Conservation (phyloP, 2,797 vertebrate genomes). For the Eulemur albifrons region DNA sequence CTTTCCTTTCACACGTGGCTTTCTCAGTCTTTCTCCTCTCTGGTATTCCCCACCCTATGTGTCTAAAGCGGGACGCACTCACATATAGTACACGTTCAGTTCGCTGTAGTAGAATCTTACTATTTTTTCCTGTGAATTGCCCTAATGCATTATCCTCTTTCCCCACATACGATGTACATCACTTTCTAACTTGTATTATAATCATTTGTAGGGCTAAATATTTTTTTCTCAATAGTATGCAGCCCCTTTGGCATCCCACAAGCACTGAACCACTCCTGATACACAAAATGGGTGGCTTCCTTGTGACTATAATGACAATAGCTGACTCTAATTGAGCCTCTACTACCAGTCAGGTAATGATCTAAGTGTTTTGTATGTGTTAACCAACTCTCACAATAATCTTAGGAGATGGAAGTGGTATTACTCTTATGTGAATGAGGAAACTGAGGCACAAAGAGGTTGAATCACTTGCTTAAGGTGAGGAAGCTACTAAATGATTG, state of each 20-base stretch:
- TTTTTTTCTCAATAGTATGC: background rate
- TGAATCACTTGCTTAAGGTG: background rate
- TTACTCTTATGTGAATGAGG: background rate
- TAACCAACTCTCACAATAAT: background rate
- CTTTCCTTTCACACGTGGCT: background rate
- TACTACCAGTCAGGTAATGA: background rate
- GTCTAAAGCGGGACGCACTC: background rate
- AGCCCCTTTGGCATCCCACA: background rate
- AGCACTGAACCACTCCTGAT: background rate
- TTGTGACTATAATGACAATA: background rate
- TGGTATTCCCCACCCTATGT: background rate
- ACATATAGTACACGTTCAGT: background rate
- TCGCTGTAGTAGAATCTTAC: background rate
- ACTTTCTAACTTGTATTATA: background rate
- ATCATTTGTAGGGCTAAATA: background rate
- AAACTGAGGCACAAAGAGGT: background rate
- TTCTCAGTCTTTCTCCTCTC: background rate
- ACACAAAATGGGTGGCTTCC: background rate
- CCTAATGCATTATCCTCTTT: background rate
- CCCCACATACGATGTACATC: background rate
- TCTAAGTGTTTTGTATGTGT: no score
- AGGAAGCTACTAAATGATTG: background rate
- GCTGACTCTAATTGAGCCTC: background rate
- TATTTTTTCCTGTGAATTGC: background rate
- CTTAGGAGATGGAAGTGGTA: background rate